phyloP scores from a whole-genome alignment of 2,113 vertebrate species.

The Oryzias javanicus region DNA sequence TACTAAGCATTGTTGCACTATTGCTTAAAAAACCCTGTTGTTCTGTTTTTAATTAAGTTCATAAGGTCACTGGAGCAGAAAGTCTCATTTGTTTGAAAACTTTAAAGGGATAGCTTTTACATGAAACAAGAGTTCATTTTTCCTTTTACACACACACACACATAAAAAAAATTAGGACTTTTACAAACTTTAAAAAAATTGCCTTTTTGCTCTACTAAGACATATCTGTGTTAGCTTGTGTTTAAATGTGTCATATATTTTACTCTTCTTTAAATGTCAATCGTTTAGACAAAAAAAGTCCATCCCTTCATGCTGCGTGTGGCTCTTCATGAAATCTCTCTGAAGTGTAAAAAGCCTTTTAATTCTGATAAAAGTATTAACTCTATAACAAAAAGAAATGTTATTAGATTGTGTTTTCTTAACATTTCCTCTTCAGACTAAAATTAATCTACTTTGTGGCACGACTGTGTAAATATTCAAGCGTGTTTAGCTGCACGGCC shows the following conservation, averaged over 20 bases:
- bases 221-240: not conserved
- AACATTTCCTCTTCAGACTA: slow-evolving; percentile 53
- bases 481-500: slow-evolving; percentile 51
- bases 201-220: no score
- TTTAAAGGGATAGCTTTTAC: no score
- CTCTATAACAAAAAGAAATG: slow-evolving; percentile 17
- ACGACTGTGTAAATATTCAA: slow-evolving; percentile 69
- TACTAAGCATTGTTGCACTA: slow-evolving; percentile 17
- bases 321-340: no score
- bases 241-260: not conserved
- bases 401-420: slow-evolving; percentile 75
- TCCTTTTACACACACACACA: no score
- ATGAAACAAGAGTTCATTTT: no score
- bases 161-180: no score
- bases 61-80: slow-evolving; percentile 4
- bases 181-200: no score
- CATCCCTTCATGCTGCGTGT: no score
- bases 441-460: slow-evolving; percentile 67
- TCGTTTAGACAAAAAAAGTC: no score
- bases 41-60: slow-evolving; percentile 21
- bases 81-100: no score
- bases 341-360: no score
- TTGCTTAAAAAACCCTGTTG: slow-evolving; percentile 23
- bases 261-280: not conserved
- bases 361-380: no score